Conservation (phyloP, 2,797 vertebrate genomes). For the Sebastes aleutianus region DNA sequence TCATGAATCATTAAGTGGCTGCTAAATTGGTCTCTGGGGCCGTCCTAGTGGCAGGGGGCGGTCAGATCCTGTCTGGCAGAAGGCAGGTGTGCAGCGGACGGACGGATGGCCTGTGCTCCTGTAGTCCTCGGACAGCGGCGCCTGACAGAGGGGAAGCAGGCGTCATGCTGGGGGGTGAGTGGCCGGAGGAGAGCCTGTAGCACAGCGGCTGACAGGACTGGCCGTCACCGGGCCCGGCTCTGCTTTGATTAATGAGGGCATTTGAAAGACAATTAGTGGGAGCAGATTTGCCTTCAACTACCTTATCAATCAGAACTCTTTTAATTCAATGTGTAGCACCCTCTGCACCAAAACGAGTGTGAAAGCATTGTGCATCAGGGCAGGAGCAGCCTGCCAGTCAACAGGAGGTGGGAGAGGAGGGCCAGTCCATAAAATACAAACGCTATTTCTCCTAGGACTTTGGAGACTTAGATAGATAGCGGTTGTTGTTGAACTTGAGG, state of each 20-base stretch:
- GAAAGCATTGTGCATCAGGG: constrained; percentile 77
- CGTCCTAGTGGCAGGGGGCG: constrained; percentile 83
- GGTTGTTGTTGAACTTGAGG: constrained; percentile 34
- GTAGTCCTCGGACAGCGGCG: constrained; percentile 70
- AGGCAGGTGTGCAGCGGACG: constrained; percentile 89
- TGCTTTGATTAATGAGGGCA: constrained; percentile 97
- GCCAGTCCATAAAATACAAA: constrained; percentile 50
- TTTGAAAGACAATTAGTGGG: constrained; percentile 99
- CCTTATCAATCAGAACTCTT: constrained; percentile 94
- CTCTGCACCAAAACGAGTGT: constrained; percentile 79
- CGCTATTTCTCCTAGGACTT: constrained; percentile 7
- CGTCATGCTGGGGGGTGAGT: constrained; percentile 90
- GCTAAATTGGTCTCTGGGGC: constrained; percentile 96
- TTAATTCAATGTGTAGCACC: constrained; percentile 87
- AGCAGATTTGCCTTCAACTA: constrained; percentile 95
- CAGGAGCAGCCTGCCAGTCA: constrained; percentile 74
- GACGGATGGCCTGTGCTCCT: constrained; percentile 82
- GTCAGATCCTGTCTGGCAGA: constrained; percentile 89
- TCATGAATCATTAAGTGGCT: constrained; percentile 96
- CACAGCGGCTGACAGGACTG: constrained; percentile 87
- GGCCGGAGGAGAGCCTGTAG: constrained; percentile 82
- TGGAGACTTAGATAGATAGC: constrained; percentile 3
- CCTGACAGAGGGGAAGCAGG: constrained; percentile 82
- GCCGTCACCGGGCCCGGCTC: constrained; percentile 83
- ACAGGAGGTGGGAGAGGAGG: constrained; percentile 45